A percentile compares a stretch with the other conserved stretches of the same genome.
Evolutionary conservation across 2,888 invertebrate species (phyloP).

Genomic region (Tetrapedia diversipes): DNA sequence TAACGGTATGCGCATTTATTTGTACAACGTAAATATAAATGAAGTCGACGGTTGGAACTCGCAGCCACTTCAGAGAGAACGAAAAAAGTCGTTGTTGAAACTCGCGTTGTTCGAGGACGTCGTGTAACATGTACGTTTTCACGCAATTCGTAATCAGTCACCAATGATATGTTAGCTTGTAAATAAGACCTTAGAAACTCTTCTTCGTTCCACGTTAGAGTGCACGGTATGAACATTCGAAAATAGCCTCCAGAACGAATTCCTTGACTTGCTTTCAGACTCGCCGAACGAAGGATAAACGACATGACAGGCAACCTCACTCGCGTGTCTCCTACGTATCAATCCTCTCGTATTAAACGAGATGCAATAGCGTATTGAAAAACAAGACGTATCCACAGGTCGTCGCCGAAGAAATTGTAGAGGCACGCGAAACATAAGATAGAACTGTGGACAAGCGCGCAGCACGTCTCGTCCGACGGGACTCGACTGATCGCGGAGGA

Average conservation of each 20-base stretch:
- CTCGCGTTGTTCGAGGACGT: too few relatives aligned
- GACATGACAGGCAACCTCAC: slow-evolving; percentile 34
- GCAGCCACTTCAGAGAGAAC: too few relatives aligned
- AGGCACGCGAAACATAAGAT: slow-evolving; percentile 50
- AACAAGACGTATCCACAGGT: slow-evolving; percentile 47
- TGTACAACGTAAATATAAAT: too few relatives aligned
- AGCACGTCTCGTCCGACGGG: slow-evolving; percentile 12
- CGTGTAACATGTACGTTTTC: slow-evolving; percentile 19
- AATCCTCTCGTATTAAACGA: slow-evolving; percentile 51
- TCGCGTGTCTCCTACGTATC: slow-evolving; percentile 53
- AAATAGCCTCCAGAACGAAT: slow-evolving; percentile 50
- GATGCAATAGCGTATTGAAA: slow-evolving; percentile 50
- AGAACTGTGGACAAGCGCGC: slow-evolving; percentile 31
- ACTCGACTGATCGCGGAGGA: slow-evolving; percentile 6
- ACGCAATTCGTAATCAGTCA: slow-evolving; percentile 13
- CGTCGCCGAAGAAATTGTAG: slow-evolving; percentile 44
- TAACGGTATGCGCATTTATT: too few relatives aligned
- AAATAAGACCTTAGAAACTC: slow-evolving; percentile 36
- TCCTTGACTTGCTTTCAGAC: slow-evolving; percentile 53
- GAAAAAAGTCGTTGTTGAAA: too few relatives aligned
- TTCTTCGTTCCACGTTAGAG: slow-evolving; percentile 3
- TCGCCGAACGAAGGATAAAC: slow-evolving; percentile 51
- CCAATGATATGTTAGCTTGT: slow-evolving; percentile 37
- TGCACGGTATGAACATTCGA: slow-evolving; percentile 38
- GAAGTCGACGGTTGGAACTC: too few relatives aligned